These are phyloP conservation scores for Netelia melanura DNA, from an alignment of 2,888 invertebrate genomes.

Conservation along the genomic window DNA sequence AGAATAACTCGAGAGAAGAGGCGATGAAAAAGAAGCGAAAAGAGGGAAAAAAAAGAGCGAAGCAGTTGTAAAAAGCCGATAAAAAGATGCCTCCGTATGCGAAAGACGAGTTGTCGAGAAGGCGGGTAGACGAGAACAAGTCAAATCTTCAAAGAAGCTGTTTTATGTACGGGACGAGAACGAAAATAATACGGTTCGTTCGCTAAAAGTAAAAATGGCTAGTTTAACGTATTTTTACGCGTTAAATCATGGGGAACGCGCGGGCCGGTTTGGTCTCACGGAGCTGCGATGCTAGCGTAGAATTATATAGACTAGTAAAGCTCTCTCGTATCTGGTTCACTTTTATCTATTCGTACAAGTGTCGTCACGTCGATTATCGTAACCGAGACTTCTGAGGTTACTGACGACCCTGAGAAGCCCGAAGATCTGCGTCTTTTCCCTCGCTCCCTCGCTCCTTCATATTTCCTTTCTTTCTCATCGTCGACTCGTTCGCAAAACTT, in stretches of 20 bases:
- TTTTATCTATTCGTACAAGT: slow-evolving; percentile 49
- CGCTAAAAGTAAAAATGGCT: no score
- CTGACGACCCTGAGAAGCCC: slow-evolving; percentile 5
- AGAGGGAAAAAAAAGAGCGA: background rate
- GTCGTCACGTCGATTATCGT: slow-evolving; percentile 40
- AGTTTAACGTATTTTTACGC: no score
- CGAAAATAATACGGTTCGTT: no score
- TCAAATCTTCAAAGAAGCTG: background rate
- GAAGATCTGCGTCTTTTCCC: slow-evolving; percentile 22
- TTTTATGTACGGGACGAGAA: background rate
- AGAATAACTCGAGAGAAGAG: slow-evolving; percentile 1
- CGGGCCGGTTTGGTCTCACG: no score
- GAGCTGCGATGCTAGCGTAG: no score
- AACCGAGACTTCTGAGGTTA: slow-evolving; percentile 23
- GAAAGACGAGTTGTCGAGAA: background rate
- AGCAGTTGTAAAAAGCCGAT: slow-evolving; percentile 4
- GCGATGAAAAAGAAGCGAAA: background rate
- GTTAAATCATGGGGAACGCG: no score
- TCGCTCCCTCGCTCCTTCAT: slow-evolving; percentile 11
- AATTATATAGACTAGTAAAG: no score
- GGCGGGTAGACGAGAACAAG: background rate
- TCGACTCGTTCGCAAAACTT: slow-evolving; percentile 4
- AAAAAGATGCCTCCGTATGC: slow-evolving; percentile 14
- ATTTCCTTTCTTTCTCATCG: slow-evolving; percentile 20
- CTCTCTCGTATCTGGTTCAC: background rate